Percentiles rank a stretch among this genome's conserved stretches.
Evolutionary conservation across 2,888 invertebrate species (phyloP).

Genomic region (Chymomyza fuscimana): DNA sequence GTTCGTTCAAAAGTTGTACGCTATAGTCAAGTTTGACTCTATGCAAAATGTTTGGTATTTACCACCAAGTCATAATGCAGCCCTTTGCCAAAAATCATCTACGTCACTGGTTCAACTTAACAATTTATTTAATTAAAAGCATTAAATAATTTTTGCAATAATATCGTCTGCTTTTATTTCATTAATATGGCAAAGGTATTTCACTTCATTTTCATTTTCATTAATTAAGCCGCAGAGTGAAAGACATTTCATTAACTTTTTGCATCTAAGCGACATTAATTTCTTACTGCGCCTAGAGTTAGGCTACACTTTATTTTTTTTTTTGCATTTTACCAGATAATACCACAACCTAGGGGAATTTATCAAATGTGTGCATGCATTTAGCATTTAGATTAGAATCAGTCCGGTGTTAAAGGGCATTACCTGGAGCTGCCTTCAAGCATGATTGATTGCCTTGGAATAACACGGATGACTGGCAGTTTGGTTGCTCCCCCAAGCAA

Average conservation of each 20-base stretch:
- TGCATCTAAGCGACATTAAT: conserved; percentile 22
- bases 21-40: too few species aligned
- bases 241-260: conserved; percentile 26
- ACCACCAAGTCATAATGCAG: too few species aligned
- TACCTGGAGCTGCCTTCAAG: conserved; percentile 16
- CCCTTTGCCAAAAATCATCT: too few species aligned
- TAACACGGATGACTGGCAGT: background rate
- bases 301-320: background rate
- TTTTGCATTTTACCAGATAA: background rate
- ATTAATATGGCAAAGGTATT: conserved; percentile 27
- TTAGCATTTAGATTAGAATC: conserved; percentile 59
- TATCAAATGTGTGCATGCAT: conserved; percentile 46
- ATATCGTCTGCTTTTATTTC: conserved; percentile 19
- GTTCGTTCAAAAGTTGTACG: too few species aligned
- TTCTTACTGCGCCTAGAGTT: background rate
- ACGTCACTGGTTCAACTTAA: background rate
- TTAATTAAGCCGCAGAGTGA: conserved; percentile 23
- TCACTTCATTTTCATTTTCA: background rate
- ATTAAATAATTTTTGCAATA: conserved; percentile 55
- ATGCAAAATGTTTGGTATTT: too few species aligned
- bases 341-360: conserved; percentile 31
- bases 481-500: background rate
- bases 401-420: conserved; percentile 11
- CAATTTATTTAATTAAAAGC: conserved; percentile 55
- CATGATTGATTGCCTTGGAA: conserved; percentile 54